Conservation (phyloP, 1,140 invertebrate species). For the Orius insidiosus region DNA sequence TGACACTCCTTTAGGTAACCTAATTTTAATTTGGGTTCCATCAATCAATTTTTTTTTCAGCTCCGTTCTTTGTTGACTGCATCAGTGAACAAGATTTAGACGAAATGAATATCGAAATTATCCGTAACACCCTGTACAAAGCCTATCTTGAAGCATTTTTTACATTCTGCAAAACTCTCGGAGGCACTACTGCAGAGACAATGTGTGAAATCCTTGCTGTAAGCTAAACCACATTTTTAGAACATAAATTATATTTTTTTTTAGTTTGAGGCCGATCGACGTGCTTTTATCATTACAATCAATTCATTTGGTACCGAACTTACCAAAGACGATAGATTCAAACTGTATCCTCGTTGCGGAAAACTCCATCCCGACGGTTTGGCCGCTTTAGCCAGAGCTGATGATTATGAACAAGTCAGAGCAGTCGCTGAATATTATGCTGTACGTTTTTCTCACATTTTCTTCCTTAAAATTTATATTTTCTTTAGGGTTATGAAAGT, state of each 20-base stretch:
- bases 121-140: conserved; percentile 97
- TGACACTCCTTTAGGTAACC: conserved; percentile 86
- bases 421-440: conserved; percentile 96
- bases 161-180: conserved; percentile 88
- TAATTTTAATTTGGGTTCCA: conserved; percentile 13
- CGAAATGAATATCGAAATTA: conserved; percentile 99
- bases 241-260: conserved; percentile 13
- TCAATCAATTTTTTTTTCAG: conserved; percentile 29
- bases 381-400: conserved; percentile 84
- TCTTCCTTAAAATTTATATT: neutral
- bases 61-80: conserved; percentile 98
- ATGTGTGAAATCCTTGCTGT: conserved; percentile 99
- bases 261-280: conserved; percentile 96
- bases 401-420: conserved; percentile 99
- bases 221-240: conserved; percentile 30
- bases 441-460: conserved; percentile 28
- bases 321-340: conserved; percentile 94
- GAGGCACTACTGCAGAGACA: conserved; percentile 94
- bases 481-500: conserved; percentile 70
- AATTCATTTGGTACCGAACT: conserved; percentile 99
- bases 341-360: conserved; percentile 94
- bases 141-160: conserved; percentile 98
- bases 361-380: conserved; percentile 94
- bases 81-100: conserved; percentile 99
- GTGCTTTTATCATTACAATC: conserved; percentile 99